These are phyloP conservation scores for Hyles vespertilio DNA, from an alignment of 1,140 invertebrate genomes.

Conservation along the genomic window DNA sequence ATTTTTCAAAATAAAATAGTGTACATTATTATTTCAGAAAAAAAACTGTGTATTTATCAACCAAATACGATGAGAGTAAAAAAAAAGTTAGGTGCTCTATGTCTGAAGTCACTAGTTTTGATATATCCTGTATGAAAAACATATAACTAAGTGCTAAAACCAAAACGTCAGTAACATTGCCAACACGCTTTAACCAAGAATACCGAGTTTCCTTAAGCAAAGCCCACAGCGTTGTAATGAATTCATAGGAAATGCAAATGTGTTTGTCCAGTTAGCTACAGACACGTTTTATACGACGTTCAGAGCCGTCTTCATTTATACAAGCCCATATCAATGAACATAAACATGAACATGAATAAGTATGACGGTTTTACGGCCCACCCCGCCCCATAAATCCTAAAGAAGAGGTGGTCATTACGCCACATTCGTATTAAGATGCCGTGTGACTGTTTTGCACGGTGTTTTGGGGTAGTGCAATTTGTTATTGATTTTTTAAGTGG, in stretches of 20 bases:
- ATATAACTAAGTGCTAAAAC: no score
- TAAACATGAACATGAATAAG: constrained; percentile 46
- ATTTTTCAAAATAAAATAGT: no score
- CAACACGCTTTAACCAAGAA: no score
- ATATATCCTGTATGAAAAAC: no score
- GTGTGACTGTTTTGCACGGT: neutral
- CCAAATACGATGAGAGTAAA: no score
- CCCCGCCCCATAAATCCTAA: constrained; percentile 24
- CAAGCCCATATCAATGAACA: constrained; percentile 40
- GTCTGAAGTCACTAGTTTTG: no score
- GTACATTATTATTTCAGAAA: no score
- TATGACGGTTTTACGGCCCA: constrained; percentile 33
- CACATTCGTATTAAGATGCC: constrained; percentile 1
- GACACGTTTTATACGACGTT: constrained; percentile 24
- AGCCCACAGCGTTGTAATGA: neutral
- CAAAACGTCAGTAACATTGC: no score
- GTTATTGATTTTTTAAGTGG: no score
- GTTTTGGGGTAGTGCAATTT: neutral
- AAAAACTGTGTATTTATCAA: no score
- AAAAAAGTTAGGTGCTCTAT: no score
- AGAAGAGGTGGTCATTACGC: constrained; percentile 30
- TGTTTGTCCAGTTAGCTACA: constrained; percentile 13
- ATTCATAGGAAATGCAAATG: constrained; percentile 9
- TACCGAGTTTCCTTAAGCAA: no score
- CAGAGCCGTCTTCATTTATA: constrained; percentile 33